phyloP scores from a whole-genome alignment of 2,113 vertebrate genomes.

The Hepsetus odoe region DNA sequence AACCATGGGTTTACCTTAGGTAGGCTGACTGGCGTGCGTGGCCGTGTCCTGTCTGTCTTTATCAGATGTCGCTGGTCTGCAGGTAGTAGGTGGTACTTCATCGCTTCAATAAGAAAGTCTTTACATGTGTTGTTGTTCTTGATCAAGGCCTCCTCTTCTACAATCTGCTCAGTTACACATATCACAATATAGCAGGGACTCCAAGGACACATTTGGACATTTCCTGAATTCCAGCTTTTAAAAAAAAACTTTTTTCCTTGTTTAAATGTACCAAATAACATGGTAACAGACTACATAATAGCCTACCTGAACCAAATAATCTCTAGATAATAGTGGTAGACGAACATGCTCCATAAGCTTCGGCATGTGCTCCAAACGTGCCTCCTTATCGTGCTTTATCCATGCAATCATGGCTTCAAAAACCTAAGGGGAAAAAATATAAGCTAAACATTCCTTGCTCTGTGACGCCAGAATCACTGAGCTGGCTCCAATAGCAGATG shows the following conservation, averaged over 20 bases:
- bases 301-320: slow-evolving; percentile 93
- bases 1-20: slow-evolving; percentile 78
- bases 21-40: slow-evolving; percentile 90
- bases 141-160: slow-evolving; percentile 94
- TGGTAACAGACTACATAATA: no score
- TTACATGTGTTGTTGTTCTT: slow-evolving; percentile 99
- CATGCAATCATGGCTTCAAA: slow-evolving; percentile 95
- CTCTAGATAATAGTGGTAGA: slow-evolving; percentile 89
- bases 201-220: neutral
- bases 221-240: neutral
- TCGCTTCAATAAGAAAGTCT: slow-evolving; percentile 96
- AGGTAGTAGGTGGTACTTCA: slow-evolving; percentile 98
- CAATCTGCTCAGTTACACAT: slow-evolving; percentile 77
- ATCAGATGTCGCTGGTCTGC: slow-evolving; percentile 93
- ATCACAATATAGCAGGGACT: neutral
- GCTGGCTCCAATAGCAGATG: slow-evolving; percentile 16
- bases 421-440: slow-evolving; percentile 75
- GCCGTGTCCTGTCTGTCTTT: slow-evolving; percentile 92
- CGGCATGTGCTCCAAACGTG: slow-evolving; percentile 91
- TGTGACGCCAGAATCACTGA: neutral
- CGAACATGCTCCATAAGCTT: slow-evolving; percentile 95
- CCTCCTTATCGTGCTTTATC: slow-evolving; percentile 93
- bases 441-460: neutral
- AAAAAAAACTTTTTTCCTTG: no score
- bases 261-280: neutral